Base-by-base conservation (phyloP, 2,888 invertebrate genomes). In the Dynastes tityus region DNA sequence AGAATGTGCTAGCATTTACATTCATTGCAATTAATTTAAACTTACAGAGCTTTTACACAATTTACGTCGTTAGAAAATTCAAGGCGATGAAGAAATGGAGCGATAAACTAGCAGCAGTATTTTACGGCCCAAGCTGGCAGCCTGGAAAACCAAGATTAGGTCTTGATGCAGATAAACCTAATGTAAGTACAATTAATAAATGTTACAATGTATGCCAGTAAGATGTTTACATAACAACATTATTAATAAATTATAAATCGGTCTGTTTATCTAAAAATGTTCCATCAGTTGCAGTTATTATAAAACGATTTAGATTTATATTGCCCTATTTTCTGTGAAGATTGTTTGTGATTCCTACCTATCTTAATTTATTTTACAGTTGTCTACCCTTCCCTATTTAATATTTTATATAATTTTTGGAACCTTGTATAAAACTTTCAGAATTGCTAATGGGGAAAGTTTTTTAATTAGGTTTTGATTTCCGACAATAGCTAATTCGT, bases 71-170 rank as follows among this genome's bases (percentile, higher is more conserved):
- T 1, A 89, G 92, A 73, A 94, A 92, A 85, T 91, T 93, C 85
- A 89, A 90, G 65, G 87, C 88, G 0, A 92, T 93, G 88, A 86
- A 90, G 13, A 90, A 89, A 0, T 91, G 92, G 89, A 88, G 87
- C 0, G 90, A 96, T 85, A 95, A 94, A 86, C 83, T 96, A 22
- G 91, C 91, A 6, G 94, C 94, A 0, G 85, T 95, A 0, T 91
- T 96, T 86, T 96, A 94, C 89, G 97, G 97, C 0, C 97, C 97
- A 0, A 97, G 97, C 83, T 97, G 97, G 97, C 90, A 92, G 82
- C 96, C 96, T 0, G 97, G 96, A 0, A 92, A 91, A 73, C 92
- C 94, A 0, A 89, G 96, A 81, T 91, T 95, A 0, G 97, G 97
- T 9, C 90, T 92, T n/a, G 93, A 94, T 65, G 92, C 92, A 75